Evolutionary conservation across 2,797 vertebrate species (phyloP).

Genomic region (Morus bassanus): DNA sequence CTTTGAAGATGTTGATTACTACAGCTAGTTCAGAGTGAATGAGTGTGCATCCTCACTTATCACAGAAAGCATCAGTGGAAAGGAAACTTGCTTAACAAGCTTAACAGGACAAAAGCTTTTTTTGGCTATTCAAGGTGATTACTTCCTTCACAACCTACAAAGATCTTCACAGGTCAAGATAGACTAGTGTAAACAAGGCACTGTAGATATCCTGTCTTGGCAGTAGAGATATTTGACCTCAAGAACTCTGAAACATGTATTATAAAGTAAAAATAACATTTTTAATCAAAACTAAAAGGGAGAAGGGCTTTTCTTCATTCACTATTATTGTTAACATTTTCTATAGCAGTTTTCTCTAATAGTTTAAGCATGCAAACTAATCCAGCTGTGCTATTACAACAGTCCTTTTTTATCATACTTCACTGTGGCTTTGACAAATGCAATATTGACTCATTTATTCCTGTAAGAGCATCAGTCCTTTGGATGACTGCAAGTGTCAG

Average conservation of each 20-base stretch:
- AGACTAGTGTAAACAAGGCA: not conserved
- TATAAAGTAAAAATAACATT: not conserved
- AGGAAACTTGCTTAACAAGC: not conserved
- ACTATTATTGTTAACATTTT: not conserved
- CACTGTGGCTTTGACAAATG: not conserved
- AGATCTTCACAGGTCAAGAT: not conserved
- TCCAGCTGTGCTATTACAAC: not conserved
- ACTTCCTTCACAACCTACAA: not conserved
- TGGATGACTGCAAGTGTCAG: not conserved
- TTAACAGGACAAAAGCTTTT: not conserved
- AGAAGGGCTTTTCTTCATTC: not conserved
- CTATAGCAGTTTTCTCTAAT: not conserved
- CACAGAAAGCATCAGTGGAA: not conserved
- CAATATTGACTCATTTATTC: not conserved
- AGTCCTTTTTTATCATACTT: not conserved
- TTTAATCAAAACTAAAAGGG: not conserved
- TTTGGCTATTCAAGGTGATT: not conserved
- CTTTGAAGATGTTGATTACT: not conserved
- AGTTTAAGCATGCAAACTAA: not conserved
- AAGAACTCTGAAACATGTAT: not conserved
- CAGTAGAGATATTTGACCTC: not conserved
- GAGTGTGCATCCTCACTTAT: not conserved
- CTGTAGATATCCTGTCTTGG: not conserved
- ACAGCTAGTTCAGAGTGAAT: not conserved
- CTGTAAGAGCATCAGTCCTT: not conserved